Conservation (phyloP, 2,888 invertebrate genomes). For the Hermaeophaga mercurialis region DNA sequence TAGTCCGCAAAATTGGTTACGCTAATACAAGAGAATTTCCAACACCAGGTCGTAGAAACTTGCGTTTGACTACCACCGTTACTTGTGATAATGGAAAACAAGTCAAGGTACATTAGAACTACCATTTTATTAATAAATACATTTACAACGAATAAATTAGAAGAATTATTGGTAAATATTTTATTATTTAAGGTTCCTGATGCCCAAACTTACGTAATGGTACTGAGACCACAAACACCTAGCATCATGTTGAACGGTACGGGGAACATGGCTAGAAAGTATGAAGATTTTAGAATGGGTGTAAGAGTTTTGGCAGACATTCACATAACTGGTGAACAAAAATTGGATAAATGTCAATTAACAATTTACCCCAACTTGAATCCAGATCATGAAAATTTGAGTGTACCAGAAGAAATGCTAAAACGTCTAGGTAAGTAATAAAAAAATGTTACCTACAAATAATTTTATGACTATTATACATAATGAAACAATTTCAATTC, state of each 20-base stretch:
- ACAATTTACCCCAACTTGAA: conserved; percentile 94
- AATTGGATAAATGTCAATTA: conserved; percentile 91
- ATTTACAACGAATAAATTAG: too few species aligned
- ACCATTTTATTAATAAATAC: neutral
- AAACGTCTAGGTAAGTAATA: conserved; percentile 67
- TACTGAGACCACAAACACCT: conserved; percentile 83
- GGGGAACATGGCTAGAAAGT: conserved; percentile 81
- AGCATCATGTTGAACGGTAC: conserved; percentile 83
- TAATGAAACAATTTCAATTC: too few species aligned
- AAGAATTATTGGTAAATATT: neutral
- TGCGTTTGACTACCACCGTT: conserved; percentile 81
- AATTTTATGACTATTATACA: too few species aligned
- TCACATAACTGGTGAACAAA: conserved; percentile 69
- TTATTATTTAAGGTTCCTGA: conserved; percentile 63
- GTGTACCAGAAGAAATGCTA: conserved; percentile 75
- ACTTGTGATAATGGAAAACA: conserved; percentile 75
- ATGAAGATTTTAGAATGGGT: conserved; percentile 84
- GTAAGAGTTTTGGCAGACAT: conserved; percentile 89
- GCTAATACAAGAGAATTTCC: conserved; percentile 90
- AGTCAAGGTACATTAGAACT: conserved; percentile 60
- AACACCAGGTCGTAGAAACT: conserved; percentile 91
- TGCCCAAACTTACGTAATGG: conserved; percentile 85
- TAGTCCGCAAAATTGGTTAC: conserved; percentile 87
- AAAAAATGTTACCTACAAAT: too few species aligned
- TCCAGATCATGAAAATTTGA: conserved; percentile 91